Base-by-base conservation (phyloP, 2,113 vertebrate species). In the Cryptoleucopteryx plumbea region DNA sequence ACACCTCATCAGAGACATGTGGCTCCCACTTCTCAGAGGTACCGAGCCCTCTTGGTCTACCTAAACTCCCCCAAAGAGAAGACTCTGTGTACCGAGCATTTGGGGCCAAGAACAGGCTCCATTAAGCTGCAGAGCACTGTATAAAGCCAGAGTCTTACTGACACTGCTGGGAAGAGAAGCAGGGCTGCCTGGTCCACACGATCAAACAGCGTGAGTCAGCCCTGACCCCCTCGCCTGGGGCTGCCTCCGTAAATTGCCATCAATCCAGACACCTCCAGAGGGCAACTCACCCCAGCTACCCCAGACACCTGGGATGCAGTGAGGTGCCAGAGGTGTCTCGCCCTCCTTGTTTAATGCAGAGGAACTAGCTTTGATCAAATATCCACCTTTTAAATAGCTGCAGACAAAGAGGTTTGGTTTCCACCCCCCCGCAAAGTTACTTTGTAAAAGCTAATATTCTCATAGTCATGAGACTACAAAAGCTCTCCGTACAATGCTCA, bases 81-180 rank as follows among this genome's bases (percentile, higher is more conserved):
- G 38, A 29, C 25, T 86, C 63, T 36, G 5, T 0, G 17, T 13
- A 12, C 26, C 1, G 0, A n/a, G 26, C 2, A 0, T 16, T 4
- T 26, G 75, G 83, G 25, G 48, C 23, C 52, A 88, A 21, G 20
- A 36, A 4, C 0, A 0, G 42, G 47, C 10, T 43, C 36, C 20
- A 9, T 6, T 8, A n/a, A 72, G 40, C 68, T 86, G 72, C n/a
- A 55, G 27, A 86, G 43, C 67, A 16, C 38, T 13, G 34, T 5
- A 10, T 12, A 13, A 82, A 73, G 38, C 42, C 52, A 48, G 31
- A 79, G 27, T 31, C 53, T 58, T 67, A 10, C 38, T 36, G 52
- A 6, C 2, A 1, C 4, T 17, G 47, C n/a, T n/a, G 48, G 52
- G n/a, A 59, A 71, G 36, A 31, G 45, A 11, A 53, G 50, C 48